Base-by-base conservation (phyloP, 2,888 invertebrate species). In the Digitonthophagus gazella region DNA sequence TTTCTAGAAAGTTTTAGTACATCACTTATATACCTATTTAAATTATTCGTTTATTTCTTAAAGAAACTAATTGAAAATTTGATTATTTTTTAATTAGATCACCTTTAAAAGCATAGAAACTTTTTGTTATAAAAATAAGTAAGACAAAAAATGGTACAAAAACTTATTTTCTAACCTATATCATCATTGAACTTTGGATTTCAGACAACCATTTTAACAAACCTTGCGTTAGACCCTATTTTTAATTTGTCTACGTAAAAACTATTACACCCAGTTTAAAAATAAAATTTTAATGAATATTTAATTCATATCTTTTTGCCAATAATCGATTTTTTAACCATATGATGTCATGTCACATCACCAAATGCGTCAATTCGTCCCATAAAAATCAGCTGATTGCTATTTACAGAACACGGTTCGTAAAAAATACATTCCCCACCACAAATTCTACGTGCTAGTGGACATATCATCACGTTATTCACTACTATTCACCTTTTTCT, bases 311-410 rank as follows among this genome's bases (percentile, higher is more conserved):
- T n/a, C n/a, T n/a, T n/a, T n/a, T n/a, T n/a, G n/a, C n/a, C n/a
- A n/a, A n/a, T n/a, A n/a, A n/a, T n/a, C n/a, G n/a, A n/a, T n/a
- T n/a, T n/a, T n/a, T n/a, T n/a, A n/a, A n/a, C n/a, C n/a, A n/a
- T n/a, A n/a, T n/a, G n/a, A n/a, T 44, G 28, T 44, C 28, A 44
- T n/a, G n/a, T n/a, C n/a, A 44, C 28, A 44, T 44, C 61, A 19
- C n/a, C 19, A n/a, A 20, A 61, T 61, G 58, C 19, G 58, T 58
- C 58, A 58, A 58, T 15, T 16, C 16, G 19, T 8, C 18, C 16
- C 18, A 61, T n/a, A 61, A 20, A 61, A 61, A 19, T 61, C 61
- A 61, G 61, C 61, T 61, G 61, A 61, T 61, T n/a, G n/a, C 18
- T 61, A 20, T 61, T 61, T 61, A 61, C 61, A 15, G 16, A n/a